These are phyloP conservation scores for Mungos mungo DNA, from an alignment of 2,113 vertebrate species.

Conservation along the genomic window DNA sequence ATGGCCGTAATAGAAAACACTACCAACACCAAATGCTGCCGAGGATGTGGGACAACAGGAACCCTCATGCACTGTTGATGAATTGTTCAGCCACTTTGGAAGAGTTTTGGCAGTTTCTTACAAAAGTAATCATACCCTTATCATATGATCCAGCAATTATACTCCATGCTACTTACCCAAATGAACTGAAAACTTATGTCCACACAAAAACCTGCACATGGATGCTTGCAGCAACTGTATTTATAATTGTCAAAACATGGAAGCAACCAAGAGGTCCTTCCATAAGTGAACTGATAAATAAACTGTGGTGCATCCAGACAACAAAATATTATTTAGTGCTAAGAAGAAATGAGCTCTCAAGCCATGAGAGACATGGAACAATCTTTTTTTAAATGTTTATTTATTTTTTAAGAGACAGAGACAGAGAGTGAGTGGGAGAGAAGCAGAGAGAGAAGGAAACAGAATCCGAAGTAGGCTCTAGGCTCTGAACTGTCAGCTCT, in stretches of 20 bases:
- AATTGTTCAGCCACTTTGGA: background rate
- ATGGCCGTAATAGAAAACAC: background rate
- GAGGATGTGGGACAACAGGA: background rate
- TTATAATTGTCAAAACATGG: slow-evolving; percentile 5
- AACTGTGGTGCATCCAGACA: background rate
- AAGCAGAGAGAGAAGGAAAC: too few species aligned
- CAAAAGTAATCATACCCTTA: background rate
- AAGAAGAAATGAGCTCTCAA: background rate
- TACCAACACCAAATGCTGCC: background rate
- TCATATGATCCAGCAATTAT: background rate
- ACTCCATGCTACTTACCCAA: background rate
- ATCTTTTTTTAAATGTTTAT: background rate
- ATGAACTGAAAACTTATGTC: background rate
- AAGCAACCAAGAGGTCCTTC: slow-evolving; percentile 1
- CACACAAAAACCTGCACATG: background rate
- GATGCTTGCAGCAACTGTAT: slow-evolving; percentile 12
- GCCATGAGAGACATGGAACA: background rate
- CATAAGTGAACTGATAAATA: background rate
- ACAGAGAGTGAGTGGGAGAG: too few species aligned
- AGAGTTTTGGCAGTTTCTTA: background rate
- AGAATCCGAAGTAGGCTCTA: too few species aligned
- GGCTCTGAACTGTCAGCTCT: too few species aligned
- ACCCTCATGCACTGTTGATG: background rate
- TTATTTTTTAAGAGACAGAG: too few species aligned
- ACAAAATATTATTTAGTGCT: background rate